Base-by-base conservation (phyloP, 2,113 vertebrate genomes). In the Tetraodon nigroviridis region DNA sequence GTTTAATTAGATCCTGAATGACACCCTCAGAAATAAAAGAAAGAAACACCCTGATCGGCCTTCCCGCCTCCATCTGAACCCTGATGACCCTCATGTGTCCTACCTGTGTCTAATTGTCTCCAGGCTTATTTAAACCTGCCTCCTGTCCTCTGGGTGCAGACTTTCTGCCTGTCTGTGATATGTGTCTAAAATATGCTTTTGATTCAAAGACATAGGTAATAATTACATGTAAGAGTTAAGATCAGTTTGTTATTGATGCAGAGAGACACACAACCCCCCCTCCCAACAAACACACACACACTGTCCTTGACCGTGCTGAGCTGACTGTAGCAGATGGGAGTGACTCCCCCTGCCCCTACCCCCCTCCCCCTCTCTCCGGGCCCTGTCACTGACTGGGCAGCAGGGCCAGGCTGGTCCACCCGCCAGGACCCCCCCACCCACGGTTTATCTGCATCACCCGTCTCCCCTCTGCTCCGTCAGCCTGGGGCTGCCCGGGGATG, bases 311-410 rank as follows among this genome's bases (percentile, higher is more conserved):
- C 83, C 73, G 54, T n/a, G 37, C 54, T 90, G 89, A 90, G 87
- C 79, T 20, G 55, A 69, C 70, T 88, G 84, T 69, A 88, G 84
- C 84, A 88, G 85, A 90, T 91, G 85, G 76, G 81, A 88, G 68
- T 88, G 89, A 92, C 89, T 87, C 69, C 40, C 42, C 42, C 68
- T n/a, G n/a, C n/a, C n/a, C n/a, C n/a, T n/a, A n/a, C n/a, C 89
- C 87, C 69, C 40, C 42, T 22, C 68, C n/a, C n/a, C n/a, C n/a
- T n/a, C 61, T 76, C 77, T 64, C 48, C 80, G 65, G 81, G 79
- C 63, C 59, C 75, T 70, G 71, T 85, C 86, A 86, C 70, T 61
- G 51, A 61, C 66, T 53, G 13, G 41, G 2, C 20, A 48, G 42
- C 5, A 19, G 46, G 29, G 67, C 47, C 56, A 62, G 51, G 51